Evolutionary conservation across 2,113 vertebrate species (phyloP), one percentile per base, ranked within the genome.

Genomic region (Lichenostomus cassidix): DNA sequence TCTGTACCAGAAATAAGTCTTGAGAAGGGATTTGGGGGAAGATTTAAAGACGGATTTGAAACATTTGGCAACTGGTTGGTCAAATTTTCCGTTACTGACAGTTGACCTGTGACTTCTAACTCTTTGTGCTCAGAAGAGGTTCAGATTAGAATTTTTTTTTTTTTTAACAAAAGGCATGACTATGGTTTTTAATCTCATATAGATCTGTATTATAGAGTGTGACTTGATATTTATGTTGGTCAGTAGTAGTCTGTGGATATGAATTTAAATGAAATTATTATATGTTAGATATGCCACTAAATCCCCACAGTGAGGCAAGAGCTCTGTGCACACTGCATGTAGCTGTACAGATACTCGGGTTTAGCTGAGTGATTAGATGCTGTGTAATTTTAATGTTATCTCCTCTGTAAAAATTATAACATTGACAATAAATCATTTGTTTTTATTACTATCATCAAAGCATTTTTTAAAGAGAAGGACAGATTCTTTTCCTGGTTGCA

Each of bases 21-120:
- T 90, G 83, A 95, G 87, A 94, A 94, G 77, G 91, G 93, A 96
- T 97, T 95, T 96, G 73, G 44, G 49, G 37, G 47, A 71, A 95
- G 84, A 92, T 86, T 92, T 96, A 94, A 95, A 95, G 70, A 41
- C 37, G 83, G 77, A 97, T 95, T 95, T 96, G 71, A 90, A 95
- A 70, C 2, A 1, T 91, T 95, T 89, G 83, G 49, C 73, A 79
- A 87, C 49, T 69, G 29, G 21, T 64, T 96, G 89, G 77, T 94
- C 63, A 90, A 92, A 27, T 89, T 95, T 92, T 92, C 83, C 9
- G 5, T 83, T 85, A 71, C 53, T 87, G 67, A 71, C 37, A 62
- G 64, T 46, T 96, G 73, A 92, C 55, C 21, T 86, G 39, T 79
- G 69, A 80, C 79, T 96, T 74, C 37, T 68, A 53, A 77, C 59